Conservation (phyloP, 2,113 vertebrate species). For the Stomatorhinus ivindoensis region DNA sequence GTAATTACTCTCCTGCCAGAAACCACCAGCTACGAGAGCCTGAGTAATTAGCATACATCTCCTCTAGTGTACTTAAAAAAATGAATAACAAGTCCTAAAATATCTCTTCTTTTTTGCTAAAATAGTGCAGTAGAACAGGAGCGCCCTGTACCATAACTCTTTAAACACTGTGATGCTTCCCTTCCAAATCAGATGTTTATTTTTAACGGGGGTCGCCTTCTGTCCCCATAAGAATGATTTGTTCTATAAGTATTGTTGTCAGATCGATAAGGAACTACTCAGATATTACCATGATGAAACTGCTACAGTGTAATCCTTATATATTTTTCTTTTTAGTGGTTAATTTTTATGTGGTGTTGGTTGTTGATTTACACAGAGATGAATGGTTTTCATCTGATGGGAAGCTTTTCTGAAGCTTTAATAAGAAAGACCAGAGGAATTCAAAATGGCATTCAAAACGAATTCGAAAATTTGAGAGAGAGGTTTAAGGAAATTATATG, state of each 20-base stretch:
- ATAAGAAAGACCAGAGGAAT: not conserved
- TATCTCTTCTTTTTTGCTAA: not conserved
- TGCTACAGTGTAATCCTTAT: not conserved
- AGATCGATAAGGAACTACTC: not conserved
- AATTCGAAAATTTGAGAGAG: not conserved
- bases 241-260: not conserved
- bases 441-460: not conserved
- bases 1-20: slow-evolving; percentile 63
- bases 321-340: not conserved
- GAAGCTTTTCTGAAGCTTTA: not conserved
- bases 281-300: not conserved
- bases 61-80: slow-evolving; percentile 36
- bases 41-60: slow-evolving; percentile 48
- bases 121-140: not conserved
- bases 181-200: not conserved
- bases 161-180: not conserved
- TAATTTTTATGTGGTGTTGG: not conserved
- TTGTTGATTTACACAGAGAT: not conserved
- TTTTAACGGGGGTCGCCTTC: not conserved
- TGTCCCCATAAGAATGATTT: not conserved
- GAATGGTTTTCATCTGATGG: not conserved
- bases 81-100: not conserved
- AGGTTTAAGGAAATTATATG: slow-evolving; percentile 3
- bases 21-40: slow-evolving; percentile 53
- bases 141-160: not conserved